Percentiles rank a stretch among this genome's conserved stretches.
Evolutionary conservation across 2,888 invertebrate species (phyloP).

Genomic region (Trichopoda pennipes): DNA sequence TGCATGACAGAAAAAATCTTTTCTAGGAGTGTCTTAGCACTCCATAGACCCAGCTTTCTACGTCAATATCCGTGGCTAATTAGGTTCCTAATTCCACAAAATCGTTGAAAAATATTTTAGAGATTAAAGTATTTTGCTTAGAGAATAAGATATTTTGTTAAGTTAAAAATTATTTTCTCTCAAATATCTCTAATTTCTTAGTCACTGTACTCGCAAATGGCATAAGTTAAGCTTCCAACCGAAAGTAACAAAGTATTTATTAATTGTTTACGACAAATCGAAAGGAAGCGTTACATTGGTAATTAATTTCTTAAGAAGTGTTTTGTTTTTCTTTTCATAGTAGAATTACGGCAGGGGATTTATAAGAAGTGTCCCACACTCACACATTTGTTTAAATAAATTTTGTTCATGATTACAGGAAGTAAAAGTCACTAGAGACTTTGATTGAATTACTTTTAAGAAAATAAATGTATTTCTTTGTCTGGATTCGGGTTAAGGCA

Average conservation of each 20-base stretch:
- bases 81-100: too few relatives aligned
- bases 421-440: slow-evolving; percentile 60
- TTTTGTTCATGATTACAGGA: slow-evolving; percentile 12
- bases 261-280: slow-evolving; percentile 69
- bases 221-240: slow-evolving; percentile 16
- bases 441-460: slow-evolving; percentile 66
- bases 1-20: too few relatives aligned
- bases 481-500: slow-evolving; percentile 14
- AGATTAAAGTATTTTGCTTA: too few relatives aligned
- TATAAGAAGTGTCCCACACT: not conserved
- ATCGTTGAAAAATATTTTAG: too few relatives aligned
- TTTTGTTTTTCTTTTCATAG: slow-evolving; percentile 1
- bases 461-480: slow-evolving; percentile 58
- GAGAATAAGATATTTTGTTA: too few relatives aligned
- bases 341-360: slow-evolving; percentile 19
- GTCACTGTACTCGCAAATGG: slow-evolving; percentile 12
- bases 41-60: too few relatives aligned
- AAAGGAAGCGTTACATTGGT: slow-evolving; percentile 68
- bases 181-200: not conserved
- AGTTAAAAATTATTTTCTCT: not conserved
- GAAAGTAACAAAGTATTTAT: slow-evolving; percentile 59
- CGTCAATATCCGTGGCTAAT: too few relatives aligned
- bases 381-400: slow-evolving; percentile 9
- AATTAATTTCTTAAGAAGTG: slow-evolving; percentile 65
- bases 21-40: too few relatives aligned